These are phyloP conservation scores for Tetropium fuscum DNA, from an alignment of 2,888 invertebrate genomes.

Conservation along the genomic window DNA sequence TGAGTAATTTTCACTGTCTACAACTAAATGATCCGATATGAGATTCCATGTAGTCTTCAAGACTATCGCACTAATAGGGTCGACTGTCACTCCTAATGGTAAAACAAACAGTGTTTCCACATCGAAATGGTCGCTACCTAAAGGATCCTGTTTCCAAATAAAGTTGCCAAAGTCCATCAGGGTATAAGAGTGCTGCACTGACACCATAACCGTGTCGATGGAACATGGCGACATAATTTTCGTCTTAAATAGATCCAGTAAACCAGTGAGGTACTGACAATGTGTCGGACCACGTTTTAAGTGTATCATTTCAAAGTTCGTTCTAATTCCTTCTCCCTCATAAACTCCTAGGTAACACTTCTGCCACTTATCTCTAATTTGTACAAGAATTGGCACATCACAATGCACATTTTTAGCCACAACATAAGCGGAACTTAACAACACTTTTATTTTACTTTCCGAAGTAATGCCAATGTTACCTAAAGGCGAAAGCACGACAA, in stretches of 20 bases:
- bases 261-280: slow-evolving; percentile 84
- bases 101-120: slow-evolving; percentile 70
- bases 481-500: slow-evolving; percentile 80
- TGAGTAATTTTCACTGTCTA: slow-evolving; percentile 88
- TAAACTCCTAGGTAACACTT: slow-evolving; percentile 85
- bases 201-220: slow-evolving; percentile 76
- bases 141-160: slow-evolving; percentile 74
- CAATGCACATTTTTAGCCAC: slow-evolving; percentile 86
- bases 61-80: slow-evolving; percentile 83
- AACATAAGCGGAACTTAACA: slow-evolving; percentile 85
- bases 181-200: slow-evolving; percentile 80
- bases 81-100: slow-evolving; percentile 87
- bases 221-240: slow-evolving; percentile 78
- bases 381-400: slow-evolving; percentile 88
- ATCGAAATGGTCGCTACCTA: slow-evolving; percentile 70
- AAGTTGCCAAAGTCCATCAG: slow-evolving; percentile 67
- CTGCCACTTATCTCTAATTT: slow-evolving; percentile 85
- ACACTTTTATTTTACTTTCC: slow-evolving; percentile 81
- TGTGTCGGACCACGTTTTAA: slow-evolving; percentile 83
- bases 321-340: slow-evolving; percentile 78
- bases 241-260: slow-evolving; percentile 89
- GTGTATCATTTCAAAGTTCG: slow-evolving; percentile 92
- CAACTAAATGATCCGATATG: slow-evolving; percentile 85
- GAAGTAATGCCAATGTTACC: slow-evolving; percentile 71
- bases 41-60: slow-evolving; percentile 89